Conservation (phyloP, 2,113 vertebrate species). For the Lamprotornis superbus region DNA sequence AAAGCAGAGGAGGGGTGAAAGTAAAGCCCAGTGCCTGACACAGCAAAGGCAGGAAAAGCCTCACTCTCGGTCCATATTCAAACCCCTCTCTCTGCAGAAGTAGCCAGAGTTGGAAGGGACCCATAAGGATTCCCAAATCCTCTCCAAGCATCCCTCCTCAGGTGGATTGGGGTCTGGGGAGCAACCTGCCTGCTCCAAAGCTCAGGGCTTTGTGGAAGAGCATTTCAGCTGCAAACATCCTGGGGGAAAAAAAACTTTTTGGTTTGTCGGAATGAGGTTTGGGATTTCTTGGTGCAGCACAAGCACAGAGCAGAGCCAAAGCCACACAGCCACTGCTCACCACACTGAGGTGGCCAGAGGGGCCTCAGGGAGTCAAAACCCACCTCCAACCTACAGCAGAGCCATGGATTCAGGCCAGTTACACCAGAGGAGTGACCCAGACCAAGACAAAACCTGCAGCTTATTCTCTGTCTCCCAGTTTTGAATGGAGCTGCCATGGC, state of each 20-base stretch:
- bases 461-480: not conserved
- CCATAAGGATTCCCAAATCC: not conserved
- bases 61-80: accelerated
- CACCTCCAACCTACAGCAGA: not conserved
- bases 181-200: not conserved
- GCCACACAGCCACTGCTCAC: not conserved
- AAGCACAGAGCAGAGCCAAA: not conserved
- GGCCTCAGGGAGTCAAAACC: not conserved
- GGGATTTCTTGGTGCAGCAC: not conserved
- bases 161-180: not conserved
- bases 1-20: not conserved
- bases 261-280: not conserved
- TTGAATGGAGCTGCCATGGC: not conserved
- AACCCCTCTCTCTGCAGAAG: not conserved
- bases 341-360: accelerated
- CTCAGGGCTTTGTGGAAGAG: not conserved
- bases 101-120: not conserved
- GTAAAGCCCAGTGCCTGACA: not conserved
- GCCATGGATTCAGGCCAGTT: not conserved
- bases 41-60: not conserved
- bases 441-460: accelerated
- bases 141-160: accelerated
- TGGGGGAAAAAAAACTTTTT: not conserved
- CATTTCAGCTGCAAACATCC: not conserved
- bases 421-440: not conserved